Evolutionary conservation across 2,113 vertebrate genomes (phyloP).

Genomic region (Labeo catla): DNA sequence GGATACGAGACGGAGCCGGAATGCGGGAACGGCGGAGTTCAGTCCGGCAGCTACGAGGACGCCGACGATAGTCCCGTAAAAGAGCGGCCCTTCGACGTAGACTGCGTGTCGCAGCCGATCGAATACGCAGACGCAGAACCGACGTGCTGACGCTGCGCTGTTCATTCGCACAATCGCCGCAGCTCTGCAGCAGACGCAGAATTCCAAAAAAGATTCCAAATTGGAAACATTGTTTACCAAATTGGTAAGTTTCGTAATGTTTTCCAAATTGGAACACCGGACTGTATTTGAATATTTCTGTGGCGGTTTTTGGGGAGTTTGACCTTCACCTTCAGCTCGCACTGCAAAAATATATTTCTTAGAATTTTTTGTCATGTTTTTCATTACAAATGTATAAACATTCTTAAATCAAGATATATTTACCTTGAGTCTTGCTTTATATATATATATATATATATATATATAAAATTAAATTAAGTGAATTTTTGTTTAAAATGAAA

Average conservation of each 20-base stretch:
- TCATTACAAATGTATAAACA: neutral
- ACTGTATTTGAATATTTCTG: conserved; percentile 17
- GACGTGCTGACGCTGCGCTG: conserved; percentile 46
- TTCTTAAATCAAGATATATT: neutral
- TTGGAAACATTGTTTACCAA: conserved; percentile 99
- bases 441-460: no score
- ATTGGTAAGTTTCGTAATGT: conserved; percentile 92
- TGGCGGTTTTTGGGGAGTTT: neutral
- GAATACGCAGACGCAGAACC: conserved; percentile 88
- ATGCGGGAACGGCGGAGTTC: conserved; percentile 82
- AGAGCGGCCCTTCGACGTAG: conserved; percentile 89
- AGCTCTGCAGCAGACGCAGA: neutral
- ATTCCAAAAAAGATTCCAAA: conserved; percentile 85
- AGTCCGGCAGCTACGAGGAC: conserved; percentile 70
- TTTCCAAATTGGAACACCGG: conserved; percentile 85
- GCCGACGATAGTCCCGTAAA: conserved; percentile 65
- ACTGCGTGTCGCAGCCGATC: conserved; percentile 84
- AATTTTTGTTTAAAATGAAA: no score
- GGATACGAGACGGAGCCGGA: conserved; percentile 93
- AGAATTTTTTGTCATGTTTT: neutral
- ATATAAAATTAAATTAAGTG: no score
- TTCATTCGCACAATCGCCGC: neutral
- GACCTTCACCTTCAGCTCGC: neutral
- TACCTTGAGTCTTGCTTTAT: neutral
- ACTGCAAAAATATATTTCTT: neutral